These are phyloP conservation scores for Callospermophilus lateralis DNA, from an alignment of 2,113 vertebrate species.

Conservation along the genomic window DNA sequence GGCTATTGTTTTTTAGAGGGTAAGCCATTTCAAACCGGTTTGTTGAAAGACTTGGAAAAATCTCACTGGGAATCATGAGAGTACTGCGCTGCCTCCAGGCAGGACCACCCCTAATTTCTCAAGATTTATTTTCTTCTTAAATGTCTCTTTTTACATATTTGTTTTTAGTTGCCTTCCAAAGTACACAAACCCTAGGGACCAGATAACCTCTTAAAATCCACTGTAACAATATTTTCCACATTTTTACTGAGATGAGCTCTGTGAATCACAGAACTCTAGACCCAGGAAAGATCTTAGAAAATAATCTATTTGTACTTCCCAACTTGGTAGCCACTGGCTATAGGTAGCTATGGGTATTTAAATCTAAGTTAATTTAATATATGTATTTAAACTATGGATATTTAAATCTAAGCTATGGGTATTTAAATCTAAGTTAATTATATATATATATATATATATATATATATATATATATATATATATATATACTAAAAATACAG, in stretches of 20 bases:
- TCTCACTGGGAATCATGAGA: neutral
- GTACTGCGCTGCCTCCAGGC: neutral
- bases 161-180: slow-evolving; percentile 25
- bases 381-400: too few relatives aligned
- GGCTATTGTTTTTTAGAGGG: neutral
- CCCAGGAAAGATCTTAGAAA: slow-evolving; percentile 3
- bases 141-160: neutral
- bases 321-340: neutral
- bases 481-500: neutral
- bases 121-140: neutral
- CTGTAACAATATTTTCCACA: neutral
- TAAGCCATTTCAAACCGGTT: neutral
- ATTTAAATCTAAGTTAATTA: neutral
- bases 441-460: too few relatives aligned
- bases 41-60: neutral
- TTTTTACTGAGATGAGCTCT: neutral
- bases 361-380: neutral
- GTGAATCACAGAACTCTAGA: neutral
- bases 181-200: neutral
- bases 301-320: neutral
- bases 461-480: too few relatives aligned
- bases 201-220: neutral
- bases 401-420: neutral
- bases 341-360: neutral
- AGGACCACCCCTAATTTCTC: neutral